phyloP scores from a whole-genome alignment of 2,113 vertebrate genomes.

The Chaetodon auriga region DNA sequence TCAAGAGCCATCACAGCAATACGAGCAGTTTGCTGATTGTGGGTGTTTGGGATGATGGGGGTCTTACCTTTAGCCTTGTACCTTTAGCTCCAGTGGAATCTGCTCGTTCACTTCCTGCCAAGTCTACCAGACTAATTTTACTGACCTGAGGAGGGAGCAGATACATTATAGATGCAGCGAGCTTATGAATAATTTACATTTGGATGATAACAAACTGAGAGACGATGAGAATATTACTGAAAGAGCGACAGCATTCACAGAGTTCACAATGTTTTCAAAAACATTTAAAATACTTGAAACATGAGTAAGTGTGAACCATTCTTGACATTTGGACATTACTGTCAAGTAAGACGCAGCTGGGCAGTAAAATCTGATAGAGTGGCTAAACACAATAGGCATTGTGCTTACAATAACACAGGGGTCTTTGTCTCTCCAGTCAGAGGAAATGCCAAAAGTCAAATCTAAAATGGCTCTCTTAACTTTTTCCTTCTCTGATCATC shows the following conservation, averaged over 20 bases:
- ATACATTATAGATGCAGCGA: conserved; percentile 34
- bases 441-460: conserved; percentile 64
- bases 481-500: background rate
- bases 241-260: background rate
- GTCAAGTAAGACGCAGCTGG: conserved; percentile 42
- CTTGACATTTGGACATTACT: conserved; percentile 24
- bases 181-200: conserved; percentile 25
- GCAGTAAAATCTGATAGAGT: conserved; percentile 65
- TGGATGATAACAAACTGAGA: background rate
- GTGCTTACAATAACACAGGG: conserved; percentile 68
- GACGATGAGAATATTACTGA: background rate
- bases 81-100: conserved; percentile 99
- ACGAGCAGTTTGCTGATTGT: background rate
- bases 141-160: conserved; percentile 89
- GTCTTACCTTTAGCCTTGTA: conserved; percentile 94
- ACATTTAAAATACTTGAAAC: background rate
- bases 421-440: conserved; percentile 71
- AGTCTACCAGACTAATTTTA: conserved; percentile 98
- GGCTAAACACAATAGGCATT: conserved; percentile 70
- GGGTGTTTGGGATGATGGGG: background rate
- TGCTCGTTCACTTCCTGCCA: conserved; percentile 97
- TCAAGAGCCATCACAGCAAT: background rate
- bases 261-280: background rate
- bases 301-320: conserved; percentile 12
- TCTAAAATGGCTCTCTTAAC: conserved; percentile 52